phyloP scores from a whole-genome alignment of 2,113 vertebrate species.

The Sphaerodactylus townsendi region DNA sequence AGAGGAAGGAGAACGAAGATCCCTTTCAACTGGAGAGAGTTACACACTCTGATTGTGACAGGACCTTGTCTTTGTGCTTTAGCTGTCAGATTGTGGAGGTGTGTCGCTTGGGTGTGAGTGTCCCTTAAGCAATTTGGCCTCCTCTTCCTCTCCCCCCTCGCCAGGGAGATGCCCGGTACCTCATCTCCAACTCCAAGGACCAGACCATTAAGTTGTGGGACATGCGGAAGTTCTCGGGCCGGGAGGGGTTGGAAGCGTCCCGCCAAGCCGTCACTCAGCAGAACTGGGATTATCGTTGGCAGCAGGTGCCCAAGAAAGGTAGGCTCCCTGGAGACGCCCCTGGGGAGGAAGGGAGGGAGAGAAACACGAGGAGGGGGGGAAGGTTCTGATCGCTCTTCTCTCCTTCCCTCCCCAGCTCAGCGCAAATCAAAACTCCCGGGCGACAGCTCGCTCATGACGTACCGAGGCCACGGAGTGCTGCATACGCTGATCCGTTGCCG shows the following conservation, averaged over 20 bases:
- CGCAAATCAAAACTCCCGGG: constrained; percentile 87
- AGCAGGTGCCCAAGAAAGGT: constrained; percentile 93
- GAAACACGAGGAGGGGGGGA: not conserved
- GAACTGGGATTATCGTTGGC: constrained; percentile 95
- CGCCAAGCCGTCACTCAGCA: constrained; percentile 90
- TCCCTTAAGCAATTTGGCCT: not conserved
- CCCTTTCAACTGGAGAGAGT: not conserved
- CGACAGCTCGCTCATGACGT: constrained; percentile 92
- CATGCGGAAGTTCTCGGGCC: constrained; percentile 86
- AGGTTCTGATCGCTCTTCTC: not conserved
- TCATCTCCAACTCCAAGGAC: constrained; percentile 94
- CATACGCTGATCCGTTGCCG: constrained; percentile 91
- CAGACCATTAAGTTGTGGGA: constrained; percentile 96
- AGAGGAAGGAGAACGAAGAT: not conserved
- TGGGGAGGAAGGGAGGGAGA: not conserved
- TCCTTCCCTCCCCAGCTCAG: constrained; percentile 71
- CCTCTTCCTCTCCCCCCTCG: no score
- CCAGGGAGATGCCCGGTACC: constrained; percentile 90
- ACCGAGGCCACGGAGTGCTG: constrained; percentile 89
- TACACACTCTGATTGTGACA: not conserved
- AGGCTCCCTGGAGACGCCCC: not conserved
- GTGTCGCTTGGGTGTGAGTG: not conserved
- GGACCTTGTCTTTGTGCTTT: not conserved
- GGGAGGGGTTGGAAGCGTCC: constrained; percentile 88
- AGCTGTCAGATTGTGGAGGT: not conserved